These are phyloP conservation scores for Macrotrachela quadricornifera DNA, from an alignment of 1,140 invertebrate species.

Conservation along the genomic window DNA sequence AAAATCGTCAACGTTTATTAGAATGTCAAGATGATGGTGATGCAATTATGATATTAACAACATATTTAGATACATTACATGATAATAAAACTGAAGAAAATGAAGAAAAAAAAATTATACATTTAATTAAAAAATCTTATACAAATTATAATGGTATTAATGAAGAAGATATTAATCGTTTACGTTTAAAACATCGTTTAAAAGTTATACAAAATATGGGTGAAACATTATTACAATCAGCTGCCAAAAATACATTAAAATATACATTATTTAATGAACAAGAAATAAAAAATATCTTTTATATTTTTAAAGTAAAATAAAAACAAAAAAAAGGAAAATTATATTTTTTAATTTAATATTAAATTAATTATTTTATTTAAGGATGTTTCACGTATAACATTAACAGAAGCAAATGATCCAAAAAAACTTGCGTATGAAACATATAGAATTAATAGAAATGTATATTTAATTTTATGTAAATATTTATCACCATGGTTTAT, in stretches of 20 bases:
- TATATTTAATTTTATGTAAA: too few relatives aligned
- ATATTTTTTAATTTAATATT: background rate
- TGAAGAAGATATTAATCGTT: conserved; percentile 60
- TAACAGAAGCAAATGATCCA: too few relatives aligned
- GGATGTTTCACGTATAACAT: too few relatives aligned
- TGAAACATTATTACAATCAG: conserved; percentile 1
- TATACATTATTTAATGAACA: background rate
- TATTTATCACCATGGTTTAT: too few relatives aligned
- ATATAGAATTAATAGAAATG: too few relatives aligned
- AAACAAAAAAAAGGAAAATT: too few relatives aligned
- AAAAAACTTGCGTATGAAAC: too few relatives aligned
- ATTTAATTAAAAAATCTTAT: conserved; percentile 65
- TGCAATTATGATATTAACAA: conserved; percentile 67
- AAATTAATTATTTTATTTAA: background rate
- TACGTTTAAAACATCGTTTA: conserved; percentile 72
- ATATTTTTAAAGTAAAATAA: conserved; percentile 2
- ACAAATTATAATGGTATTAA: conserved; percentile 57
- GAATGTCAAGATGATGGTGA: conserved; percentile 76
- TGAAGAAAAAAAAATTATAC: too few relatives aligned
- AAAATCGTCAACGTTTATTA: conserved; percentile 61
- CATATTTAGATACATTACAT: conserved; percentile 56
- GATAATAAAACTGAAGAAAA: too few relatives aligned
- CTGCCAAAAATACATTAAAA: conserved; percentile 1
- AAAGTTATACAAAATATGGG: conserved; percentile 51
- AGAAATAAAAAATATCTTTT: conserved; percentile 6